A percentile compares a stretch with the other conserved stretches of the same genome.
phyloP scores from a whole-genome alignment of 2,113 vertebrate species.

The Tor tambroides region DNA sequence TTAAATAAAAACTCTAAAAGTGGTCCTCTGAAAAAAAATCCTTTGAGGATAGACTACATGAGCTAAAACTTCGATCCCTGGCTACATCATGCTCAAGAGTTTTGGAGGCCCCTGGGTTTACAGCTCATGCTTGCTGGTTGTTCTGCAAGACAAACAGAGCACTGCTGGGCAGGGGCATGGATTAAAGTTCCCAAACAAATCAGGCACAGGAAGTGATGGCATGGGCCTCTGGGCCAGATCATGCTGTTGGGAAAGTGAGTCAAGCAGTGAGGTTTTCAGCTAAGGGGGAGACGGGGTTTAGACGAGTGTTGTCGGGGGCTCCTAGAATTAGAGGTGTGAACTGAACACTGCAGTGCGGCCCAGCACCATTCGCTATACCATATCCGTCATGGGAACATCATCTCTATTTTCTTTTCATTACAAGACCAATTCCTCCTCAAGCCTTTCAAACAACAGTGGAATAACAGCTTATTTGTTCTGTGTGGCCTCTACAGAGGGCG shows the following conservation, averaged over 20 bases:
- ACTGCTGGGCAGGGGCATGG: slow-evolving; percentile 68
- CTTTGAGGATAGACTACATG: not conserved
- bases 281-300: slow-evolving; percentile 4
- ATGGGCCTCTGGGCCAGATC: slow-evolving; percentile 73
- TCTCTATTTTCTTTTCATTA: slow-evolving; percentile 83
- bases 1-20: not conserved
- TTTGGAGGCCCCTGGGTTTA: slow-evolving; percentile 24
- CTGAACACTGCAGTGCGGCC: slow-evolving; percentile 64
- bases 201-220: slow-evolving; percentile 75
- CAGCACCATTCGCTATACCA: slow-evolving; percentile 70
- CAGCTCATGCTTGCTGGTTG: slow-evolving; percentile 69
- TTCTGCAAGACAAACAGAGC: slow-evolving; percentile 75
- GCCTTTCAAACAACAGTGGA: slow-evolving; percentile 76
- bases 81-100: not conserved
- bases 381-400: slow-evolving; percentile 79
- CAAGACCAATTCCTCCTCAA: slow-evolving; percentile 70
- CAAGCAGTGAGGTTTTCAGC: slow-evolving; percentile 60
- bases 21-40: not conserved
- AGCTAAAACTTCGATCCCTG: not conserved
- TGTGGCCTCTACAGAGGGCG: slow-evolving; percentile 66
- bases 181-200: slow-evolving; percentile 79
- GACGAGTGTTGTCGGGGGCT: slow-evolving; percentile 20
- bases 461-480: slow-evolving; percentile 76
- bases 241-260: slow-evolving; percentile 76
- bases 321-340: slow-evolving; percentile 74